Conservation (phyloP, 2,888 invertebrate species). For the Tricholauxania praeusta region DNA sequence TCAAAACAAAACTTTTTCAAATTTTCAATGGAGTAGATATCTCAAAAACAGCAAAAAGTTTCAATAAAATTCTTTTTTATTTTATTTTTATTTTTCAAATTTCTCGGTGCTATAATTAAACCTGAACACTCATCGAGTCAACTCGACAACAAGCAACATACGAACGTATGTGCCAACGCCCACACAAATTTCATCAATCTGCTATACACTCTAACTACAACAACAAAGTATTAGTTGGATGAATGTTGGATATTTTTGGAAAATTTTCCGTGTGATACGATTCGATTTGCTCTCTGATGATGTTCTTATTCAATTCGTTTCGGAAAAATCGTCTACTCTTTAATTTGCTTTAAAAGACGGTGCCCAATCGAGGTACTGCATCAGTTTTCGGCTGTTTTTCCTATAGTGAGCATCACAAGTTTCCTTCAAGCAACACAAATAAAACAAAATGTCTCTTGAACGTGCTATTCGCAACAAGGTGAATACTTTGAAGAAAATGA, state of each 20-base stretch:
- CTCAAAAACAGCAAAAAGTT: neutral
- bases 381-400: slow-evolving; percentile 43
- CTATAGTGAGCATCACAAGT: slow-evolving; percentile 39
- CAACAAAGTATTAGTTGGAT: slow-evolving; percentile 4
- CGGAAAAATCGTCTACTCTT: slow-evolving; percentile 3
- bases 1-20: slow-evolving; percentile 17
- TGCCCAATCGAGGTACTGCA: slow-evolving; percentile 22
- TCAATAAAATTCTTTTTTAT: neutral
- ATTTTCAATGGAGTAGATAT: neutral
- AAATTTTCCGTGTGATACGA: slow-evolving; percentile 21
- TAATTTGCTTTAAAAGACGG: slow-evolving; percentile 39
- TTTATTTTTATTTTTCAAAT: neutral
- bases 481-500: slow-evolving; percentile 58
- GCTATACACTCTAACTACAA: slow-evolving; percentile 11
- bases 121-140: slow-evolving; percentile 34
- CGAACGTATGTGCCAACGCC: slow-evolving; percentile 23
- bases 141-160: neutral
- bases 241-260: slow-evolving; percentile 35
- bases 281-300: slow-evolving; percentile 17
- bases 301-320: neutral
- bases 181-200: slow-evolving; percentile 27
- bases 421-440: slow-evolving; percentile 39
- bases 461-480: slow-evolving; percentile 93
- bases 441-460: slow-evolving; percentile 86
- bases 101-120: slow-evolving; percentile 38